A percentile compares a stretch with the other conserved stretches of the same genome.
These are phyloP conservation scores for Margaritifera margaritifera DNA, from an alignment of 2,888 invertebrate genomes.

Conservation along the genomic window DNA sequence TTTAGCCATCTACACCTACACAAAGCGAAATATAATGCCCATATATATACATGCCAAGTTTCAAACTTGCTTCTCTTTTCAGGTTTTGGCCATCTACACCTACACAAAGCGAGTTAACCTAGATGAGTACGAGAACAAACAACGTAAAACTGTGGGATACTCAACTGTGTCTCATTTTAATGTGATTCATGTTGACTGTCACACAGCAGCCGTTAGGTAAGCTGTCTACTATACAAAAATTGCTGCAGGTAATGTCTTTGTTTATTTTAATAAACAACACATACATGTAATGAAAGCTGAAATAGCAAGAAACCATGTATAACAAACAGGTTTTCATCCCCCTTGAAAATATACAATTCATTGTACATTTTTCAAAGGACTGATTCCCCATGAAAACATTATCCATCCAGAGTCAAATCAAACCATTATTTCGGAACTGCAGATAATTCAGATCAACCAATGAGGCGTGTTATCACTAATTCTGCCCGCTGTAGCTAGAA, in stretches of 20 bases:
- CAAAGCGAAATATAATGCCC: constrained; percentile 79
- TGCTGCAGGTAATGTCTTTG: neutral
- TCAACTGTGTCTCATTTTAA: constrained; percentile 98
- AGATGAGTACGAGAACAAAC: constrained; percentile 92
- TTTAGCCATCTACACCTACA: constrained; percentile 96
- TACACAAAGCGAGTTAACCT: constrained; percentile 95
- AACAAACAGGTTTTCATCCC: no score
- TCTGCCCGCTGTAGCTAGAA: no score
- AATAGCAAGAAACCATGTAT: no score
- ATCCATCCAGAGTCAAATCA: no score
- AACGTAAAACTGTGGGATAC: constrained; percentile 86
- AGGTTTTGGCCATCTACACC: constrained; percentile 96
- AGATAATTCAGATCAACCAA: no score
- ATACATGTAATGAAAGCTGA: no score
- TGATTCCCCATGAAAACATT: no score
- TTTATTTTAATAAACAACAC: neutral
- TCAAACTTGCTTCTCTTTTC: constrained; percentile 70
- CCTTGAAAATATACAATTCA: no score
- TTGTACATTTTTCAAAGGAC: no score
- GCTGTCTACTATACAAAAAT: neutral
- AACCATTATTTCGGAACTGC: no score
- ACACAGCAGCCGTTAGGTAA: constrained; percentile 93
- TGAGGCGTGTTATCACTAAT: no score
- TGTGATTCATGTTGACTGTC: constrained; percentile 98
- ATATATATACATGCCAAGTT: neutral